Evolutionary conservation across 2,888 invertebrate species (phyloP).

Genomic region (Gerris lacustris): DNA sequence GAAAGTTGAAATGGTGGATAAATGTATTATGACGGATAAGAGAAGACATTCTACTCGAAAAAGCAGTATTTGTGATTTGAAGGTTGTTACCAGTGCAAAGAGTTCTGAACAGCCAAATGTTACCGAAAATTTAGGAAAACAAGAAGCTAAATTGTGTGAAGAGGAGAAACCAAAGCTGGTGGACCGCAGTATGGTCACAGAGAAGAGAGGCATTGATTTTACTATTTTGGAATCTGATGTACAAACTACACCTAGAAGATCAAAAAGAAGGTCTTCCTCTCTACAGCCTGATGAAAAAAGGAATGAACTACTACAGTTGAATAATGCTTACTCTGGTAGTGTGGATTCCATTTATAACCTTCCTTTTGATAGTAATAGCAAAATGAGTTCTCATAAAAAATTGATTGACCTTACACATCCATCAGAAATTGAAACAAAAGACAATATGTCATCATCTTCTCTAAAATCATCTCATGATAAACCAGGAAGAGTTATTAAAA

Average conservation of each 20-base stretch:
- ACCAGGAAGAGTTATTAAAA: not conserved
- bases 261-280: not conserved
- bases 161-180: not conserved
- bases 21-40: slow-evolving; percentile 1
- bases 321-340: not conserved
- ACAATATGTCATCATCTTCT: too few species aligned
- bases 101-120: not conserved
- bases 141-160: not conserved
- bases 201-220: slow-evolving; percentile 8
- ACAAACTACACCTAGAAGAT: not conserved
- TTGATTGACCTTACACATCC: too few species aligned
- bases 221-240: not conserved
- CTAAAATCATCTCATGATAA: too few species aligned
- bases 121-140: not conserved
- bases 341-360: not conserved
- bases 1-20: slow-evolving; percentile 4
- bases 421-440: too few species aligned
- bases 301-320: not conserved
- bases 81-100: not conserved
- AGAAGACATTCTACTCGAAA: not conserved
- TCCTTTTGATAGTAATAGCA: not conserved
- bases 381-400: too few species aligned
- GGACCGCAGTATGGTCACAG: slow-evolving; percentile 4
- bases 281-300: slow-evolving; percentile 2
- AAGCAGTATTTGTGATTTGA: not conserved